These are phyloP conservation scores for Thymelicus acteon DNA, from an alignment of 2,888 invertebrate genomes.

Conservation along the genomic window DNA sequence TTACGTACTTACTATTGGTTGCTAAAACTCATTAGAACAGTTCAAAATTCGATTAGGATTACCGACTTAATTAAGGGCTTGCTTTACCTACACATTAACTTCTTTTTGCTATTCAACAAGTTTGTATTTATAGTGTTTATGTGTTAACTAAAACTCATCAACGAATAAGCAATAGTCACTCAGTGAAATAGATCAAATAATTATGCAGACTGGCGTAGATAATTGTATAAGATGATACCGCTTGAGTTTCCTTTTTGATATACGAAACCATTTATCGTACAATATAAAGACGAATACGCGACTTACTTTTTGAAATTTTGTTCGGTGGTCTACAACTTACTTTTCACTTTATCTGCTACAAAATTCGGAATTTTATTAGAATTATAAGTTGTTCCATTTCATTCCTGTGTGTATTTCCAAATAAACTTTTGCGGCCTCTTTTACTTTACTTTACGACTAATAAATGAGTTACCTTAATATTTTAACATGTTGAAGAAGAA, in stretches of 20 bases:
- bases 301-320: constrained; percentile 1
- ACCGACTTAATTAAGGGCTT: background rate
- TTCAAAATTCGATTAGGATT: constrained; percentile 30
- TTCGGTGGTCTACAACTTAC: background rate
- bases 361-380: constrained; percentile 1
- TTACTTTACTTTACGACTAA: background rate
- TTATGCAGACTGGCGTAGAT: background rate
- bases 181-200: too few species aligned
- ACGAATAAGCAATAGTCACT: background rate
- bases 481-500: background rate
- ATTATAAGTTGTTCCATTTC: background rate
- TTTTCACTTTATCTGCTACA: constrained; percentile 1
- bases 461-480: constrained; percentile 2
- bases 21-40: constrained; percentile 16
- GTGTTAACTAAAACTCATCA: background rate
- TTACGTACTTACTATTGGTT: constrained; percentile 46
- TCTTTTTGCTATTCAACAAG: background rate
- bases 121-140: background rate
- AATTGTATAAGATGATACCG: background rate
- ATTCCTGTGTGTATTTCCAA: background rate
- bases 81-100: background rate
- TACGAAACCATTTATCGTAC: constrained; percentile 1
- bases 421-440: background rate
- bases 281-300: background rate
- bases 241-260: background rate